Base-by-base conservation (phyloP, 1,140 invertebrate species). In the Stegodyphus mimosarum region DNA sequence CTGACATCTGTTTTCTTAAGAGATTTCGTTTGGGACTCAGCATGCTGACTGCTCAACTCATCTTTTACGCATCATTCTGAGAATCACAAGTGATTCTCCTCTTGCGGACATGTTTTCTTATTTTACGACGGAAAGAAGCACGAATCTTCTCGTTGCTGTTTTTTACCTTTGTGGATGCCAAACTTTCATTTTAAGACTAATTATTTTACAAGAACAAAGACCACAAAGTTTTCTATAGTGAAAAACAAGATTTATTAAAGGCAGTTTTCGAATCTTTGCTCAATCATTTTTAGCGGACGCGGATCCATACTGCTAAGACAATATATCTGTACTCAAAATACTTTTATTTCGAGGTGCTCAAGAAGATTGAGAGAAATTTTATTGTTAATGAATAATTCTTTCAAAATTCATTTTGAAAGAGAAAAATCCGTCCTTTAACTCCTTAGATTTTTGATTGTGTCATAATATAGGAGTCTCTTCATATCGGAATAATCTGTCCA, bases 191-290 rank as follows among this genome's bases (percentile, higher is more conserved):
- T 77, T 33, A 49, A 10, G 17, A 51, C 53, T 73, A 52, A 52
- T 17, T 73, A 51, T 64, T 74, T 73, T 33, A 33, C 33, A 33
- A 33, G 33, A 33, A 33, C 33, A 33, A 33, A 33, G 33, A 33
- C 33, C 33, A 33, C 33, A 33, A 33, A 33, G 33, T 33, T 33
- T 33, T 33, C 33, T 33, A 33, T 33, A 3, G 33, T 75, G 60
- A 15, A 10, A 67, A 18, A 77, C 15, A 66, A 49, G 48, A 17
- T 52, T 81, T 80, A 11, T 17, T 9, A 70, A 60, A 79, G 9
- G 55, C 55, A 11, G 9, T 67, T 67, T n/a, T 9, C 50, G 78
- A 81, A 81, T 81, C 33, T 72, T 81, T 81, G 78, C 78, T 81
- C 78, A 81, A 81, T 49, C n/a, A 50, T 71, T 50, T 13, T 71